Conservation (phyloP, 2,113 vertebrate genomes). For the Pampusana beccarii region DNA sequence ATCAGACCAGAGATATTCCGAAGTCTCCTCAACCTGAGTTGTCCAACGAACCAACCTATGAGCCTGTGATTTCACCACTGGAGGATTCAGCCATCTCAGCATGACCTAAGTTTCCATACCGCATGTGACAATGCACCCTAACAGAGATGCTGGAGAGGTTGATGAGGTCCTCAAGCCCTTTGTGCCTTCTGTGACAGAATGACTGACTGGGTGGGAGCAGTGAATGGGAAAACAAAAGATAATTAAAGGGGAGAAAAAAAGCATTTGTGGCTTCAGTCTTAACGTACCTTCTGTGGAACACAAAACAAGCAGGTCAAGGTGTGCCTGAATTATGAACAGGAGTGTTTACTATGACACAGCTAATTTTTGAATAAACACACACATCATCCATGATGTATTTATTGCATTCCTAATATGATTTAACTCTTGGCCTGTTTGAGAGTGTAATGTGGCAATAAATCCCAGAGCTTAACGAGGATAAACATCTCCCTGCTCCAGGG, state of each 20-base stretch:
- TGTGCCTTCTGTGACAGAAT: background rate
- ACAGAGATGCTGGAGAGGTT: background rate
- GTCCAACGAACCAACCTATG: rapidly evolving
- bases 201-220: rapidly evolving
- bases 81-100: background rate
- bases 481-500: background rate
- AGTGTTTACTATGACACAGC: background rate
- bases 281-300: background rate
- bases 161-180: background rate
- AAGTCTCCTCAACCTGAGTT: background rate
- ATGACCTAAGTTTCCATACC: background rate
- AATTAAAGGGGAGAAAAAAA: background rate
- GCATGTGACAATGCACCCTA: background rate
- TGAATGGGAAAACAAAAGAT: background rate
- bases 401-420: background rate
- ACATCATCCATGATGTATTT: background rate
- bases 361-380: background rate
- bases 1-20: background rate
- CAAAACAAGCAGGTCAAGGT: background rate
- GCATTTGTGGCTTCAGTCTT: background rate
- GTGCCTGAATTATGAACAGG: background rate
- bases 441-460: background rate
- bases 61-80: background rate
- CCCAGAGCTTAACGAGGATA: background rate
- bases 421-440: background rate